Evolutionary conservation across 2,888 invertebrate genomes (phyloP), one percentile per base, ranked within the genome.

Genomic region (Psylliodes chrysocephalus): DNA sequence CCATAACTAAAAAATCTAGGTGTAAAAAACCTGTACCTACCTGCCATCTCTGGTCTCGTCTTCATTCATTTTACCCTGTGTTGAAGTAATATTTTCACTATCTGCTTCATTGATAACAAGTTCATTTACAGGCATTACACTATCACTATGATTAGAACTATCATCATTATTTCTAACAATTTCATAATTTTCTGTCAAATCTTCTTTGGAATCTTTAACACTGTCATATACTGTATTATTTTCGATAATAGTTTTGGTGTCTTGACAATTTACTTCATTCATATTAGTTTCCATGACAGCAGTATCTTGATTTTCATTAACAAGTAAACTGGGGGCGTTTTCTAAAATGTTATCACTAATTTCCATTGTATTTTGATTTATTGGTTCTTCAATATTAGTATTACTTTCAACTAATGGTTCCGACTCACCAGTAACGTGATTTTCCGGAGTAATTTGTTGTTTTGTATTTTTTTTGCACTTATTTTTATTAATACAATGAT

Each of bases 401-500:
- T 44, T 44, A 10, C 46, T 60, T 56, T 64, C 60, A 14, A 30
- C 44, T 59, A 62, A 14, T 25, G 64, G 46, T 49, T 71, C 65
- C 44, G 73, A 77, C 64, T 79, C 79, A 25, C 78, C 79, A 19
- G 79, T 79, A 1, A 79, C 73, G 63, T 79, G 79, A 69, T 79
- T 75, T 65, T 76, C 76, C 12, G 75, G 75, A 18, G 73, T 66
- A 55, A 77, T 77, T 53, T 70, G 71, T 54, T 70, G 71, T 65
- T 77, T 78, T 38, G 49, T 25, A 5, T 52, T 30, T 61, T 75
- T 76, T 47, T 69, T 66, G 55, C 56, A 52, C 67, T 74, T 68
- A 46, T 59, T 66, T 18, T 64, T 67, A 22, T 65, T 70, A 75
- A 73, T 74, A 75, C 93, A 93, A 77, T 88, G 87, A 79, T 93